Evolutionary conservation across 2,113 vertebrate genomes (phyloP).

Genomic region (Mandrillus leucophaeus): DNA sequence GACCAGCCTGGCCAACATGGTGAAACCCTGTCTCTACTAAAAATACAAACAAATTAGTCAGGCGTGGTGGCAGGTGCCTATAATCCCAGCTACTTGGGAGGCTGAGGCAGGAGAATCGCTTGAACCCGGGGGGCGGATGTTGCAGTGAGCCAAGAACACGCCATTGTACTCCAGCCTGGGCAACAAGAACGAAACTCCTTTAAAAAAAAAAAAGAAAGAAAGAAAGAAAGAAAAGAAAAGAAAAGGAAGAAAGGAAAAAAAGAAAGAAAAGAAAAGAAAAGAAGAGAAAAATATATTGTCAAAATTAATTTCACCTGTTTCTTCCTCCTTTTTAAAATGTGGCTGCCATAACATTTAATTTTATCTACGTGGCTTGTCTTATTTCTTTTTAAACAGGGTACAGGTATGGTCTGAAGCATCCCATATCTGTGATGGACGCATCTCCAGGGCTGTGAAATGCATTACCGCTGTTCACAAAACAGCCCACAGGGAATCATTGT

Average conservation of each 20-base stretch:
- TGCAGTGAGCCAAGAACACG: no score
- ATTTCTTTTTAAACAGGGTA: neutral
- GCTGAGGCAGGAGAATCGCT: no score
- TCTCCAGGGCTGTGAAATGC: neutral
- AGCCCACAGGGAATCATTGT: neutral
- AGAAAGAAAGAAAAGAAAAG: no score
- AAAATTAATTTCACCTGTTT: neutral
- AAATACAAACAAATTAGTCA: no score
- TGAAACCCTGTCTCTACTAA: neutral
- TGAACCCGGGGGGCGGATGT: no score
- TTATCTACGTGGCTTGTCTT: neutral
- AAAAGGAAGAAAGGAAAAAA: no score
- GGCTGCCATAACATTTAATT: neutral
- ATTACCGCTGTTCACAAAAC: neutral
- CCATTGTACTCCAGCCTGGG: no score
- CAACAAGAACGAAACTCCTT: no score
- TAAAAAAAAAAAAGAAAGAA: no score
- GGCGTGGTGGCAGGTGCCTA: accelerated
- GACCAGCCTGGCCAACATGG: neutral
- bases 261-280: no score
- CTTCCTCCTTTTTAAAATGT: neutral
- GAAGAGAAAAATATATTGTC: no score
- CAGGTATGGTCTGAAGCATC: neutral
- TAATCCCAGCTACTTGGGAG: no score
- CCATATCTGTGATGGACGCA: accelerated